These are phyloP conservation scores for Alloscopus bannaensis DNA, from an alignment of 2,888 invertebrate species.

Conservation along the genomic window DNA sequence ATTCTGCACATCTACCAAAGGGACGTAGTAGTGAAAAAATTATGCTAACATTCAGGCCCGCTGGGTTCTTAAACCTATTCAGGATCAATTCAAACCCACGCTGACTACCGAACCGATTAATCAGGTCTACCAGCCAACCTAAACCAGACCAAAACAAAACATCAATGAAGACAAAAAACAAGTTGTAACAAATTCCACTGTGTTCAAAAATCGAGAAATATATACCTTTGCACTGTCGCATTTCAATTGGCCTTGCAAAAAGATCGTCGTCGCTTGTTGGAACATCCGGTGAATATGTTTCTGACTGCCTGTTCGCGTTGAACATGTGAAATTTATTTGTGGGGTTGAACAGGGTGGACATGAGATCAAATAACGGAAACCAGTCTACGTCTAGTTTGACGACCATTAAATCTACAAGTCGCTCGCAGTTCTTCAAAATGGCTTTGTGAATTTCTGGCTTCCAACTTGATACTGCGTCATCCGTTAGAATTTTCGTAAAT, in stretches of 20 bases:
- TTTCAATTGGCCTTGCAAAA: conserved; percentile 86
- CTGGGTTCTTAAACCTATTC: conserved; percentile 87
- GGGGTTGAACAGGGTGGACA: conserved; percentile 96
- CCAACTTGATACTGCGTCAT: conserved; percentile 98
- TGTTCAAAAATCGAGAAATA: background rate
- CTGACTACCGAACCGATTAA: conserved; percentile 93
- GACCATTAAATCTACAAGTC: conserved; percentile 93
- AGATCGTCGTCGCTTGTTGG: conserved; percentile 83
- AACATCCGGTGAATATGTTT: conserved; percentile 81
- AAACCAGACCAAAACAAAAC: no score
- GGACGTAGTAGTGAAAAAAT: conserved; percentile 90
- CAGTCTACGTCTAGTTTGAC: conserved; percentile 92
- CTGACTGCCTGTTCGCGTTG: conserved; percentile 86
- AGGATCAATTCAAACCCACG: conserved; percentile 92
- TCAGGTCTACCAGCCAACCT: conserved; percentile 95
- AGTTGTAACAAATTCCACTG: conserved; percentile 10
- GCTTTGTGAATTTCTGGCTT: conserved; percentile 97
- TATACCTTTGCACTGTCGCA: conserved; percentile 85
- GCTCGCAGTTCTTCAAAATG: conserved; percentile 94
- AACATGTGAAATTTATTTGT: conserved; percentile 96
- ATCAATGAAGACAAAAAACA: conserved; percentile 5
- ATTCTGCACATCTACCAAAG: conserved; percentile 93
- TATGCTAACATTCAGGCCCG: conserved; percentile 84
- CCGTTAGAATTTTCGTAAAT: conserved; percentile 96
- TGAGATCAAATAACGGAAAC: conserved; percentile 92